Conservation (phyloP, 2,888 invertebrate species). For the Sinhomidia bicolor region DNA sequence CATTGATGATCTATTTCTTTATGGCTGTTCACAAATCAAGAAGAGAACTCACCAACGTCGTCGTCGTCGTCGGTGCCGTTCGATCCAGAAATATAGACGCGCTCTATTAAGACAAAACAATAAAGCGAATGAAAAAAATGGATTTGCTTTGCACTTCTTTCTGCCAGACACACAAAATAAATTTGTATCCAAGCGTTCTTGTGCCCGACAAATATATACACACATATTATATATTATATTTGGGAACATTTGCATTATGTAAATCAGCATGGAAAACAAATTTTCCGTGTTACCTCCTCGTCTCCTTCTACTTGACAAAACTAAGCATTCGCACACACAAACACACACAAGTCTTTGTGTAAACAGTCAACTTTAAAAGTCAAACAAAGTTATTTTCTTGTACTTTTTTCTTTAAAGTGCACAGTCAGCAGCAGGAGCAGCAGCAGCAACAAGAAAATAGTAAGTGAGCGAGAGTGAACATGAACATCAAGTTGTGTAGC, state of each 20-base stretch:
- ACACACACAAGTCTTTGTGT: conserved; percentile 17
- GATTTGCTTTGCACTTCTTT: no score
- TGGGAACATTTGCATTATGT: background rate
- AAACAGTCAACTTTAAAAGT: conserved; percentile 56
- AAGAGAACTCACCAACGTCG: background rate
- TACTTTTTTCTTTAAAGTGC: background rate
- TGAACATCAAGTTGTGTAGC: background rate
- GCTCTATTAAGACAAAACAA: background rate
- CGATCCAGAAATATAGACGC: background rate
- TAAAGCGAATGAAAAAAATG: background rate
- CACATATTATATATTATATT: background rate
- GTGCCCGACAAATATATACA: background rate
- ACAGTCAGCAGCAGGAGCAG: background rate
- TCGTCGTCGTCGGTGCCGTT: no score
- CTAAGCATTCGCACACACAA: conserved; percentile 1
- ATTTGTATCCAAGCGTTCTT: background rate
- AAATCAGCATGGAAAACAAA: conserved; percentile 12
- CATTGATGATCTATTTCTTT: background rate
- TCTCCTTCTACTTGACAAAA: conserved; percentile 17
- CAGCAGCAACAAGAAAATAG: background rate
- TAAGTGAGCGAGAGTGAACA: background rate
- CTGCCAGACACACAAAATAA: background rate
- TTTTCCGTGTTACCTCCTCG: background rate
- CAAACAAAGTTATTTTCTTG: conserved; percentile 36
- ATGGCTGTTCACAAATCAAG: background rate